phyloP scores from a whole-genome alignment of 2,113 vertebrate species.

The Pogona vitticeps region DNA sequence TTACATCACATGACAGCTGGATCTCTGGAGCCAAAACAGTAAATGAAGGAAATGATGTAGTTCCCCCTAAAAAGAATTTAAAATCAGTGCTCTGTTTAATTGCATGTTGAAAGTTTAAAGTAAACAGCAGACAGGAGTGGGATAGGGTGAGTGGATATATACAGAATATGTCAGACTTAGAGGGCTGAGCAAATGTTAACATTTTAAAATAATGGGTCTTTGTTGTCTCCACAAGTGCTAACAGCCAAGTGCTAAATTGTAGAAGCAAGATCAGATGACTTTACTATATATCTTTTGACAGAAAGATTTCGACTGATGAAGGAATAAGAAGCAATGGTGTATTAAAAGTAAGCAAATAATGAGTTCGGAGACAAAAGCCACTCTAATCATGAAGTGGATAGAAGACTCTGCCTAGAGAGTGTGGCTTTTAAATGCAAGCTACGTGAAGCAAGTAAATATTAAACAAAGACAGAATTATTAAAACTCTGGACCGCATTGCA shows the following conservation, averaged over 20 bases:
- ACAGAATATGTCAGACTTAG: not conserved
- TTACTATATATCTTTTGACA: not conserved
- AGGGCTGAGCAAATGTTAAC: conserved; percentile 12
- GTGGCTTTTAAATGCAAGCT: not conserved
- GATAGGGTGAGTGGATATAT: not conserved
- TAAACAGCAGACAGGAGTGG: conserved; percentile 36
- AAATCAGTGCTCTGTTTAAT: conserved; percentile 17
- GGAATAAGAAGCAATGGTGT: not conserved
- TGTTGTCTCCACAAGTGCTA: not conserved
- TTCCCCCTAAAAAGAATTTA: conserved; percentile 39
- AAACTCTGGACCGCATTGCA: not conserved
- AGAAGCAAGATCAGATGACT: not conserved
- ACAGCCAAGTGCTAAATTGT: not conserved
- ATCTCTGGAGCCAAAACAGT: conserved; percentile 8
- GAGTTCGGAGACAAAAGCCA: not conserved
- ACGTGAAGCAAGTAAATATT: not conserved
- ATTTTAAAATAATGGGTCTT: conserved; percentile 53
- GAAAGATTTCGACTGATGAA: conserved; percentile 43
- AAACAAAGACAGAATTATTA: not conserved
- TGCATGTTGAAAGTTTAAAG: conserved; percentile 22
- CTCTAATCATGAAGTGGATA: not conserved
- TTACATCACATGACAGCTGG: not conserved
- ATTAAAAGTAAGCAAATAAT: not conserved
- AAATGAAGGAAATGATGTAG: conserved; percentile 41
- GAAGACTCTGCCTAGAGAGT: too few species aligned